phyloP scores from a whole-genome alignment of 1,140 invertebrate species.

The Tachypleus tridentatus region DNA sequence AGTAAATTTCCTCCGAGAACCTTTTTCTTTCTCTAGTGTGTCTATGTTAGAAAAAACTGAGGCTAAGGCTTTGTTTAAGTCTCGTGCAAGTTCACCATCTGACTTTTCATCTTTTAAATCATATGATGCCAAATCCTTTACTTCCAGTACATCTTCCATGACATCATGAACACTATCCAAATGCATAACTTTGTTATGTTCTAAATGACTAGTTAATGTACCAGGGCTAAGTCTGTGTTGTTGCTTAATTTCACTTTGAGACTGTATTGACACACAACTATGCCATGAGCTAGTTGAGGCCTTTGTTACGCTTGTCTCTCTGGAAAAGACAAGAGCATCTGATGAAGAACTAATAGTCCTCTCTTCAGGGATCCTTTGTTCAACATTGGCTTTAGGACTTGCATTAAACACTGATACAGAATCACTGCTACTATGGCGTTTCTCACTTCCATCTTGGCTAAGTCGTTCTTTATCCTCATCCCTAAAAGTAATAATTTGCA shows the following conservation, averaged over 20 bases:
- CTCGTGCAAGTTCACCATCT: not conserved
- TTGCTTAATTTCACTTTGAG: too few species aligned
- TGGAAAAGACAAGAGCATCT: too few species aligned
- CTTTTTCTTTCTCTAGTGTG: slow-evolving; percentile 1
- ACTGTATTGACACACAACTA: too few species aligned
- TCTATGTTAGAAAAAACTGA: not conserved
- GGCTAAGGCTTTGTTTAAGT: slow-evolving; percentile 1
- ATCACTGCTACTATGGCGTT: slow-evolving; percentile 19
- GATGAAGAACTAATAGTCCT: too few species aligned
- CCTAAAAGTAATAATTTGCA: slow-evolving; percentile 29
- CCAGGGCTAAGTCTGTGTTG: too few species aligned
- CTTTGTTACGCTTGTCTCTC: too few species aligned
- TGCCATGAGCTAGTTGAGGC: too few species aligned
- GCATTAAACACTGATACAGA: slow-evolving; percentile 35
- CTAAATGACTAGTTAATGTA: too few species aligned
- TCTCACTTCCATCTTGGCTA: slow-evolving; percentile 20
- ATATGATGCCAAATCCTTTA: not conserved
- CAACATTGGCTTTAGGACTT: slow-evolving; percentile 32
- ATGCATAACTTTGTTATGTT: too few species aligned
- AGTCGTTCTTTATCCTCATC: slow-evolving; percentile 48
- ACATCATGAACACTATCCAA: too few species aligned
- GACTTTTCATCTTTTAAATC: not conserved
- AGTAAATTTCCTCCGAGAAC: not conserved
- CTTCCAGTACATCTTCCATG: too few species aligned
- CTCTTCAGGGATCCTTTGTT: too few species aligned